A percentile compares a stretch with the other conserved stretches of the same genome.
Evolutionary conservation across 2,888 invertebrate genomes (phyloP).

Genomic region (Anagyrus pseudococci): DNA sequence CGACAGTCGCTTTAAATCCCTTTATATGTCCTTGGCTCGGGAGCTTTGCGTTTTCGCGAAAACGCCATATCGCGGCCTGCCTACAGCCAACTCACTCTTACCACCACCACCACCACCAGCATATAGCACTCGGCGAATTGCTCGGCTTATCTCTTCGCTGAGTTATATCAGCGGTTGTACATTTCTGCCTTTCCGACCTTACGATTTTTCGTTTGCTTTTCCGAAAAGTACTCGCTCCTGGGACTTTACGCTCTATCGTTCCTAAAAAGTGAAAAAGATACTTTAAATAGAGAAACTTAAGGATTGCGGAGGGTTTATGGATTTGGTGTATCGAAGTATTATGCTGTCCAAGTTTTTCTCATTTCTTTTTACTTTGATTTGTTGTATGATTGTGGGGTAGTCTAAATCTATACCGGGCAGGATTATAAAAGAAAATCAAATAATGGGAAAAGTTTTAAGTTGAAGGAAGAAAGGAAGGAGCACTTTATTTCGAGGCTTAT

Average conservation of each 20-base stretch:
- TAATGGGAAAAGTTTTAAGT: no score
- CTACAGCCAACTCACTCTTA: not conserved
- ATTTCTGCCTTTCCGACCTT: conserved; percentile 12
- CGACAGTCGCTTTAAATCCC: conserved; percentile 25
- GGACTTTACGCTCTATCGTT: not conserved
- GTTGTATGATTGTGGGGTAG: no score
- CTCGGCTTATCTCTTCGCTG: conserved; percentile 35
- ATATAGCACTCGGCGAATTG: conserved; percentile 32
- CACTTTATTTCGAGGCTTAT: no score
- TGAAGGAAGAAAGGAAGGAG: no score
- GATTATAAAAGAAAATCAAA: no score
- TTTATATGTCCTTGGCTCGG: conserved; percentile 28
- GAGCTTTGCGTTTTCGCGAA: conserved; percentile 26
- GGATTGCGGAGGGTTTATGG: no score
- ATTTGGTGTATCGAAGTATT: no score
- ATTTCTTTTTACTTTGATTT: no score
- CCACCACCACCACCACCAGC: not conserved
- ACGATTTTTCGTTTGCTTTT: not conserved
- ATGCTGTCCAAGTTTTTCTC: no score
- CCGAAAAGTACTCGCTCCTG: not conserved
- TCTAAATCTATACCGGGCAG: no score
- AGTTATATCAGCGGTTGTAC: conserved; percentile 31
- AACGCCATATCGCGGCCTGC: conserved; percentile 17
- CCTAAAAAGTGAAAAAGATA: no score
- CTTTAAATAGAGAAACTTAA: no score